Conservation (phyloP, 1,140 invertebrate genomes). For the Pseudomyrmex flavicornis region DNA sequence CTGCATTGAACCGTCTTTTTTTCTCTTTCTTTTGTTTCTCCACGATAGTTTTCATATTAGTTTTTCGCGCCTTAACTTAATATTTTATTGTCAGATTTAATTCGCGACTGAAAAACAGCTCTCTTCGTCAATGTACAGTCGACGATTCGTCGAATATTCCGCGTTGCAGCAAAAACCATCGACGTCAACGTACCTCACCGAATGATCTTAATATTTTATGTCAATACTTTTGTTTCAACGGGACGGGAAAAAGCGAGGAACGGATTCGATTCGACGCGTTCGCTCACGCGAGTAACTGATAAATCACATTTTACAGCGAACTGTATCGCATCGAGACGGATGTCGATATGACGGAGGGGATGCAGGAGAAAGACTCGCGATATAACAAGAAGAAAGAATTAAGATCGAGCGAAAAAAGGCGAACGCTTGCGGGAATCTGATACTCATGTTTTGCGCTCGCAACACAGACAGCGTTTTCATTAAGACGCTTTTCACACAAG, state of each 20-base stretch:
- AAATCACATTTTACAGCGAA: slow-evolving; percentile 51
- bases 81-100: slow-evolving; percentile 2
- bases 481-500: neutral
- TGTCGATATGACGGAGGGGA: neutral
- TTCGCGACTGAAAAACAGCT: neutral
- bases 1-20: neutral
- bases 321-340: slow-evolving; percentile 38
- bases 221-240: slow-evolving; percentile 43
- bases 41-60: neutral
- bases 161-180: slow-evolving; percentile 11
- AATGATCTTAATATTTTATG: slow-evolving; percentile 51
- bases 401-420: slow-evolving; percentile 21
- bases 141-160: slow-evolving; percentile 19
- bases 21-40: no score
- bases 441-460: neutral
- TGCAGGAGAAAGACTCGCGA: neutral
- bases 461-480: neutral
- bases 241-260: neutral
- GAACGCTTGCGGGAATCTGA: neutral
- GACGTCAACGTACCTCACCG: neutral
- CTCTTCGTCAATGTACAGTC: neutral
- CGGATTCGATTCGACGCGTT: slow-evolving; percentile 37
- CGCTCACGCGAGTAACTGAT: slow-evolving; percentile 56
- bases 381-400: neutral
- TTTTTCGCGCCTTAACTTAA: neutral